Conservation (phyloP, 2,797 vertebrate species). For the Clarias pachynema region DNA sequence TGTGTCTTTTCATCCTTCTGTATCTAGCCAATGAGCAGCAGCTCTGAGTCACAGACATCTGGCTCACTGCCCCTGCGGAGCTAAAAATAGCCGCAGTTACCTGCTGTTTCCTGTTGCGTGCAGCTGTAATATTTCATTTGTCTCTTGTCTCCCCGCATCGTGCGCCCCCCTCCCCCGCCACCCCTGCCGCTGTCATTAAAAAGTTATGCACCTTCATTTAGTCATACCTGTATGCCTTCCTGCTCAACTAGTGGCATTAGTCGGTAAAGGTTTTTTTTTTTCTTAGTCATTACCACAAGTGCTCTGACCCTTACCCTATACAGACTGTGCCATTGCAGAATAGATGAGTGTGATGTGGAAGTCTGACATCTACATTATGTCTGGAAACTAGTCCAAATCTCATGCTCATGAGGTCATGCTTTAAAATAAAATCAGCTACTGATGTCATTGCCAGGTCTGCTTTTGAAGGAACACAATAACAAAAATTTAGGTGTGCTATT, state of each 20-base stretch:
- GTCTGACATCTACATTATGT: not conserved
- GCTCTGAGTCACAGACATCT: conserved; percentile 66
- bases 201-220: conserved; percentile 69
- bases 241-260: conserved; percentile 16
- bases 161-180: conserved; percentile 36
- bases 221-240: conserved; percentile 15
- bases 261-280: not conserved
- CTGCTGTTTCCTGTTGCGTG: conserved; percentile 66
- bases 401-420: conserved; percentile 21
- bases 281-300: not conserved
- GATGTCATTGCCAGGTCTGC: conserved; percentile 25
- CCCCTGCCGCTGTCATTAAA: conserved; percentile 64
- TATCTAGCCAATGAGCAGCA: conserved; percentile 69
- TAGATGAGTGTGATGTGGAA: not conserved
- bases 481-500: conserved; percentile 28
- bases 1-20: conserved; percentile 63
- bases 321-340: not conserved
- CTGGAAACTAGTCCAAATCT: conserved; percentile 16
- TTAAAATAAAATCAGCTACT: conserved; percentile 24
- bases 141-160: conserved; percentile 70
- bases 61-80: conserved; percentile 70
- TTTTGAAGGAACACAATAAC: not conserved
- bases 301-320: not conserved
- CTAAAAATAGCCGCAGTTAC: conserved; percentile 78
- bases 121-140: conserved; percentile 76